Base-by-base conservation (phyloP, 2,888 invertebrate species). In the Apomyelois bistriatella region DNA sequence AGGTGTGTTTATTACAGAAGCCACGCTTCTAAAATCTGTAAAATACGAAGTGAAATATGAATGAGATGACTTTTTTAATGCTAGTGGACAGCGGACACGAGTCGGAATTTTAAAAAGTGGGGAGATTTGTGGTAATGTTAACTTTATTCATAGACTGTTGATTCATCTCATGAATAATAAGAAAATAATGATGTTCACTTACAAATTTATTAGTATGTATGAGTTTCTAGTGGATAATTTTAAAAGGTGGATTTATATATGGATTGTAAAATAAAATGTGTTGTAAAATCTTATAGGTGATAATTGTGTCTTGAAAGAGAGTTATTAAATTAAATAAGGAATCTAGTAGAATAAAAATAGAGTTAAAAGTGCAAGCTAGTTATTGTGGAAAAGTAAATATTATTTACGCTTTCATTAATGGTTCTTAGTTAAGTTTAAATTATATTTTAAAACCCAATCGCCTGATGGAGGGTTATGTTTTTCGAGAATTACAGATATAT, bases 1-100 rank as follows among this genome's bases (percentile, higher is more conserved):
- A 57, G 56, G 56, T 60, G 65, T 65, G 64, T 64, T 54, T 54
- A 59, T 54, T 70, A 66, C 77, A 73, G 66, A 75, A 36, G 56
- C 62, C 77, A 72, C 75, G 64, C 73, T 70, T 28, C 46, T 38
- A 13, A 32, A 48, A 17, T 12, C 48, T 17, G 36, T 37, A 10
- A 49, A 38, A 28, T 37, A 37, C 28, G 48, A 37, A 55, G 36
- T 37, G 10, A 49, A 38, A 28, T 37, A 37, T 38, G 48, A 37
- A 55, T 52, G 48, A 56, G 53, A 53, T 56, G 53, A 46, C 15
- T 54, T 55, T 52, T 58, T 58, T 53, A 52, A 58, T 58, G 43
- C 48, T 32, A 53, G 51, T 35, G 37, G 60, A 59, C 55, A 58
- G 48, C 57, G 57, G 61, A 60, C 66, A 62, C 61, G 59, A 56